Percentiles rank a stretch among this genome's conserved stretches.
Conservation (phyloP, 2,797 vertebrate species). For the Hyperoplus lanceolatus region DNA sequence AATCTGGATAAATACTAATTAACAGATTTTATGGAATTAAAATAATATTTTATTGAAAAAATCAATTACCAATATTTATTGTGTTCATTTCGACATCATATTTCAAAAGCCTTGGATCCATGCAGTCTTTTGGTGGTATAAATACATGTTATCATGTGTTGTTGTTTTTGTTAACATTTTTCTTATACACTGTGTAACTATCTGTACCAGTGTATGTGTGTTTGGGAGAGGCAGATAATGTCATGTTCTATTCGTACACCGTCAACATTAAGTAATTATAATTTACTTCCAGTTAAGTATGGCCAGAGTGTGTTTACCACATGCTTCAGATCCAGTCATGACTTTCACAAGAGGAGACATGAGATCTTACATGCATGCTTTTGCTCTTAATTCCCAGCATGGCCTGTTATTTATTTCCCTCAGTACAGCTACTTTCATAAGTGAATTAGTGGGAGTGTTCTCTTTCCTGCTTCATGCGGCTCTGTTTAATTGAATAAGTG, state of each 20-base stretch:
- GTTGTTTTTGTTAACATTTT: neutral
- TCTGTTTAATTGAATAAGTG: conserved; percentile 65
- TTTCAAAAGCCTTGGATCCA: neutral
- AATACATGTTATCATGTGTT: neutral
- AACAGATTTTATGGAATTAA: neutral
- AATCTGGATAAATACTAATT: conserved; percentile 13
- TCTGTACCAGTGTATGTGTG: neutral
- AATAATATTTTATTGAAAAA: neutral
- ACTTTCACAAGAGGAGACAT: neutral
- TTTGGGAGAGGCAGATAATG: neutral
- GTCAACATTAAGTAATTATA: conserved; percentile 19
- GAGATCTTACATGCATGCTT: neutral
- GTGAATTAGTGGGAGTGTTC: conserved; percentile 12
- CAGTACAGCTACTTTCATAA: conserved; percentile 18
- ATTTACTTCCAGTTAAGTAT: conserved; percentile 6
- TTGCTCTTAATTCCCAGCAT: conserved; percentile 23
- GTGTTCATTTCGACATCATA: neutral
- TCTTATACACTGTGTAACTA: neutral
- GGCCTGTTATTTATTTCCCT: neutral
- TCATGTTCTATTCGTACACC: conserved; percentile 14
- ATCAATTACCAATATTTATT: neutral
- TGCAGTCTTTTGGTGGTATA: neutral
- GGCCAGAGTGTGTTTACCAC: neutral
- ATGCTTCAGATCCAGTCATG: conserved; percentile 2
- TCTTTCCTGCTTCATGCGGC: conserved; percentile 23